These are phyloP conservation scores for Varroa destructor DNA, from an alignment of 1,140 invertebrate species.

Conservation along the genomic window DNA sequence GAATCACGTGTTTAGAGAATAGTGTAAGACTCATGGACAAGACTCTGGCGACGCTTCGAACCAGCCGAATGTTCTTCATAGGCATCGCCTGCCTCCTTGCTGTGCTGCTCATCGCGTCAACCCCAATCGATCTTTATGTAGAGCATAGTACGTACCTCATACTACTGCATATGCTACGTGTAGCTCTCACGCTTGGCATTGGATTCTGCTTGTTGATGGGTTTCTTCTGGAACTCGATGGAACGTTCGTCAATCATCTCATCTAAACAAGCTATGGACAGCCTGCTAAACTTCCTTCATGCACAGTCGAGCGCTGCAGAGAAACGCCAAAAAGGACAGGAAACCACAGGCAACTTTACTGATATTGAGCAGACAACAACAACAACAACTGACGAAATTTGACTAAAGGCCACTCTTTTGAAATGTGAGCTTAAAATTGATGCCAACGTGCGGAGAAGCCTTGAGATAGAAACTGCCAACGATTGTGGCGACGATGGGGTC, in stretches of 20 bases:
- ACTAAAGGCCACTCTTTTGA: too few relatives aligned
- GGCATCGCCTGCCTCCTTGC: slow-evolving; percentile 34
- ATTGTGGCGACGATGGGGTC: too few relatives aligned
- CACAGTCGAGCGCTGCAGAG: too few relatives aligned
- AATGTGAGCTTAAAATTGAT: too few relatives aligned
- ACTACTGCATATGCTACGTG: slow-evolving; percentile 35
- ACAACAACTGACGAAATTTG: too few relatives aligned
- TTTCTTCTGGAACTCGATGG: slow-evolving; percentile 40
- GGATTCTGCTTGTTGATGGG: slow-evolving; percentile 41
- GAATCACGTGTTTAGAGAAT: slow-evolving; percentile 35
- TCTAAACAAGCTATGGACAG: slow-evolving; percentile 38
- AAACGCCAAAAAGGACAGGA: too few relatives aligned
- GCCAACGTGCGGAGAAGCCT: too few relatives aligned
- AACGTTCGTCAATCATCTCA: slow-evolving; percentile 40
- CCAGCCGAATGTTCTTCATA: slow-evolving; percentile 34
- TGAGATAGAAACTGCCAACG: too few relatives aligned
- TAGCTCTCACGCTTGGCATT: slow-evolving; percentile 37
- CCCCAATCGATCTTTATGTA: slow-evolving; percentile 33
- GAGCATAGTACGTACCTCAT: slow-evolving; percentile 33
- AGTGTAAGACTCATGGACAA: slow-evolving; percentile 33
- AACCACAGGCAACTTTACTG: too few relatives aligned
- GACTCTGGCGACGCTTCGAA: slow-evolving; percentile 33
- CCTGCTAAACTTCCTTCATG: slow-evolving; percentile 2
- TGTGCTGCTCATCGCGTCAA: slow-evolving; percentile 31
- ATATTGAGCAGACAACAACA: too few relatives aligned